Percentiles rank a stretch among this genome's conserved stretches.
These are phyloP conservation scores for Sialis lutaria DNA, from an alignment of 2,888 invertebrate genomes.

Conservation along the genomic window DNA sequence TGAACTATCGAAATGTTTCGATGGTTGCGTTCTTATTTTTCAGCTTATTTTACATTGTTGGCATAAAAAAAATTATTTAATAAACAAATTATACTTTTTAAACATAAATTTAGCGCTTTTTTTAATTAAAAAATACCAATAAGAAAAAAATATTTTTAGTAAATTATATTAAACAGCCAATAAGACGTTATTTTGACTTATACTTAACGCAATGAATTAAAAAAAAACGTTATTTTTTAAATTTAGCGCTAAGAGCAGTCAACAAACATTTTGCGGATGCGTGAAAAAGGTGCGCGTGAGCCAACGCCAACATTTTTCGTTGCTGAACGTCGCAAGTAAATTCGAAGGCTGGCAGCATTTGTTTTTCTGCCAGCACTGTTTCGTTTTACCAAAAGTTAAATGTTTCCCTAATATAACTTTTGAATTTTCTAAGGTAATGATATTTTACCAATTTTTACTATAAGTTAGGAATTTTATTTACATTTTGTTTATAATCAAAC, in stretches of 20 bases:
- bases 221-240: not conserved
- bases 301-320: constrained; percentile 12
- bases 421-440: constrained; percentile 22
- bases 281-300: constrained; percentile 2
- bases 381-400: constrained; percentile 22
- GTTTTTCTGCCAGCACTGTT: constrained; percentile 26
- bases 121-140: no score
- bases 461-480: constrained; percentile 3
- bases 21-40: not conserved
- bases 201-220: no score
- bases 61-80: not conserved
- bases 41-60: not conserved
- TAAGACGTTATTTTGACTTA: no score
- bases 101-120: no score
- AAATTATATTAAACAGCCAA: not conserved
- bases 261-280: constrained; percentile 6
- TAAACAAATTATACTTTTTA: no score
- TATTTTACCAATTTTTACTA: constrained; percentile 5
- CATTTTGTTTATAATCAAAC: not conserved
- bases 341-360: constrained; percentile 24
- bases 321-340: constrained; percentile 16
- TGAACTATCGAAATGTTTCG: no score
- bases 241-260: not conserved
- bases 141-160: not conserved
- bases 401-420: constrained; percentile 25